Evolutionary conservation across 2,888 invertebrate species (phyloP).

Genomic region (Synanthedon andrenaeformis): DNA sequence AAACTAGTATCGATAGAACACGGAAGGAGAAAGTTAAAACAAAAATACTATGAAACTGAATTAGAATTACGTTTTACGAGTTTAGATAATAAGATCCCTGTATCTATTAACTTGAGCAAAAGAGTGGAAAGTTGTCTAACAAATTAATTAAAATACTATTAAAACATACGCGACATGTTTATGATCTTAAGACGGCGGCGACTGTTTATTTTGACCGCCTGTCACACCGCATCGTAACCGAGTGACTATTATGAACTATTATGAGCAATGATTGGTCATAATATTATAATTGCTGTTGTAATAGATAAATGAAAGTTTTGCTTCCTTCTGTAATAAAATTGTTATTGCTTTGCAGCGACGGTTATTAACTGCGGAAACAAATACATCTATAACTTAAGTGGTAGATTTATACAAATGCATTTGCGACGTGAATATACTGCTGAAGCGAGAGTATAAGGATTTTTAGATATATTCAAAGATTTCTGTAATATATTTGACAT

Average conservation of each 20-base stretch:
- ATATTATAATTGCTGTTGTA: neutral
- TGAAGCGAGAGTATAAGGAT: no score
- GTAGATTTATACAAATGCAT: no score
- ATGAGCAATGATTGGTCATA: neutral
- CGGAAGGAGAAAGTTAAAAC: no score
- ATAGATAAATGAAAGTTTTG: neutral
- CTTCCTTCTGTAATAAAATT: neutral
- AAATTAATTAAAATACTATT: conserved; percentile 32
- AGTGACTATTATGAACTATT: neutral
- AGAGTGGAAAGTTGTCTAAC: conserved; percentile 19
- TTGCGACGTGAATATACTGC: no score
- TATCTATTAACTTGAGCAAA: conserved; percentile 9
- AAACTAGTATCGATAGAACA: no score
- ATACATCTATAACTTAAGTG: no score
- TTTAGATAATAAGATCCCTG: neutral
- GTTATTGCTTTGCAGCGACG: no score
- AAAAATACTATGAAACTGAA: no score
- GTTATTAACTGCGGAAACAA: no score
- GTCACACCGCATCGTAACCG: conserved; percentile 6
- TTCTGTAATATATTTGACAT: neutral
- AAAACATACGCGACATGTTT: conserved; percentile 16
- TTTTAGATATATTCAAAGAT: no score
- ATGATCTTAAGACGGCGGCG: conserved; percentile 4
- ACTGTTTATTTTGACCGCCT: conserved; percentile 1
- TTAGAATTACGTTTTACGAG: neutral